Evolutionary conservation across 1,140 invertebrate genomes (phyloP).

Genomic region (Brachionus manjavacas): DNA sequence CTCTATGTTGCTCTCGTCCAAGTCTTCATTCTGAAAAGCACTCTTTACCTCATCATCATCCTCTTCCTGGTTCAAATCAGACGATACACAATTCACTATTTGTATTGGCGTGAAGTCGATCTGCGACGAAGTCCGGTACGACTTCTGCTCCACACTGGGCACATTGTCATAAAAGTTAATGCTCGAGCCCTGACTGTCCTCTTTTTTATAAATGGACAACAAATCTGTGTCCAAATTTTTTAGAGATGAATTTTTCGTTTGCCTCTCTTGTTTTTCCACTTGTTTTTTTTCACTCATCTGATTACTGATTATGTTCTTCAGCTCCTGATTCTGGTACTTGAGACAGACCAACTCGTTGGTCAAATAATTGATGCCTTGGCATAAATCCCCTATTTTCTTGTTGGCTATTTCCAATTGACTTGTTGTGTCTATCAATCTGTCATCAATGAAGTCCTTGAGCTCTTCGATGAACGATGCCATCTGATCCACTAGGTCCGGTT

Average conservation of each 20-base stretch:
- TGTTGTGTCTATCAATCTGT: slow-evolving; percentile 7
- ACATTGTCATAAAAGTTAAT: slow-evolving; percentile 34
- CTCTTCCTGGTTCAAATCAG: not conserved
- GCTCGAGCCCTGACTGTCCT: slow-evolving; percentile 9
- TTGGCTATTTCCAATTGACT: slow-evolving; percentile 26
- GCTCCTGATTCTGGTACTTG: slow-evolving; percentile 16
- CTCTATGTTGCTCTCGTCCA: slow-evolving; percentile 21
- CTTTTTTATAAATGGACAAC: slow-evolving; percentile 30
- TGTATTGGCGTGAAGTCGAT: slow-evolving; percentile 15
- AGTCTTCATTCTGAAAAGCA: slow-evolving; percentile 4
- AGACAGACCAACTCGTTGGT: not conserved
- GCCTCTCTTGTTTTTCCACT: not conserved
- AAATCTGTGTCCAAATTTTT: slow-evolving; percentile 18
- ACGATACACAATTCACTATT: slow-evolving; percentile 1
- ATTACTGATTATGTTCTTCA: not conserved
- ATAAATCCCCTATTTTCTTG: not conserved
- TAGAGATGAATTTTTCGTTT: not conserved
- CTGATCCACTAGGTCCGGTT: not conserved
- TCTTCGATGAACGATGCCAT: slow-evolving; percentile 28
- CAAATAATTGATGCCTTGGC: slow-evolving; percentile 8
- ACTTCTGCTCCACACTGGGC: not conserved
- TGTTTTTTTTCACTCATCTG: not conserved
- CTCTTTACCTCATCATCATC: slow-evolving; percentile 13
- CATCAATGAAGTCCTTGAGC: slow-evolving; percentile 19
- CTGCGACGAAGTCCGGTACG: not conserved